Percentiles rank a stretch among this genome's conserved stretches.
These are phyloP conservation scores for Colinus virginianus DNA, from an alignment of 2,113 vertebrate genomes.

Conservation along the genomic window DNA sequence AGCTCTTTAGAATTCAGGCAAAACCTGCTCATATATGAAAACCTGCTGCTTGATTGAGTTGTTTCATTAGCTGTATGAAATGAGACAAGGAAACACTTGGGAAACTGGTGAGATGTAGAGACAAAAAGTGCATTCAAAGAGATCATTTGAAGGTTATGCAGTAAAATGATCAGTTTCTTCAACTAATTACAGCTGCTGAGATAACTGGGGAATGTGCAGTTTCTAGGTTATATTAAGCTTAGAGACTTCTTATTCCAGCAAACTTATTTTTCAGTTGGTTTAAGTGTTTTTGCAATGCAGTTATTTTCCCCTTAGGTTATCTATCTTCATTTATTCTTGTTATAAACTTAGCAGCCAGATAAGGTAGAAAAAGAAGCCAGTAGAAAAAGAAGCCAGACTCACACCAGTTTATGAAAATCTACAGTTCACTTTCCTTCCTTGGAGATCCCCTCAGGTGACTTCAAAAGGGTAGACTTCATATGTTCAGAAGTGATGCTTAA, in stretches of 20 bases:
- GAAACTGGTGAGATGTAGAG: constrained; percentile 72
- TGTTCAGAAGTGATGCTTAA: background rate
- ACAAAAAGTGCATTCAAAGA: constrained; percentile 75
- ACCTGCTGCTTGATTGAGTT: constrained; percentile 77
- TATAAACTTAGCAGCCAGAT: background rate
- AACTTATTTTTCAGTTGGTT: background rate
- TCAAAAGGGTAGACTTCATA: background rate
- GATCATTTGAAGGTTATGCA: constrained; percentile 79
- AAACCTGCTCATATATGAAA: constrained; percentile 49
- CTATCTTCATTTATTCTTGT: constrained; percentile 39
- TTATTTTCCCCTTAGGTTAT: constrained; percentile 23
- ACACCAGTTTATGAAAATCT: background rate
- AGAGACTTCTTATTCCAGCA: constrained; percentile 53
- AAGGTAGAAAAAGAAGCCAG: constrained; percentile 3
- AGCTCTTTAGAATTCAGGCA: constrained; percentile 7
- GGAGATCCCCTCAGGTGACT: background rate
- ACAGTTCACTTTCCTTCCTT: background rate
- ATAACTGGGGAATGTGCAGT: constrained; percentile 66
- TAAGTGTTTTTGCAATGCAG: constrained; percentile 51
- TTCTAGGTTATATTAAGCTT: constrained; percentile 79
- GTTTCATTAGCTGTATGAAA: constrained; percentile 80
- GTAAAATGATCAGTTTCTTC: constrained; percentile 71
- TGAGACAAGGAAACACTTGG: constrained; percentile 75
- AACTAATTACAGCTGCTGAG: constrained; percentile 80
- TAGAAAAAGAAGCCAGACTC: background rate